phyloP scores from a whole-genome alignment of 1,140 invertebrate species.

The Procambarus clarkii region DNA sequence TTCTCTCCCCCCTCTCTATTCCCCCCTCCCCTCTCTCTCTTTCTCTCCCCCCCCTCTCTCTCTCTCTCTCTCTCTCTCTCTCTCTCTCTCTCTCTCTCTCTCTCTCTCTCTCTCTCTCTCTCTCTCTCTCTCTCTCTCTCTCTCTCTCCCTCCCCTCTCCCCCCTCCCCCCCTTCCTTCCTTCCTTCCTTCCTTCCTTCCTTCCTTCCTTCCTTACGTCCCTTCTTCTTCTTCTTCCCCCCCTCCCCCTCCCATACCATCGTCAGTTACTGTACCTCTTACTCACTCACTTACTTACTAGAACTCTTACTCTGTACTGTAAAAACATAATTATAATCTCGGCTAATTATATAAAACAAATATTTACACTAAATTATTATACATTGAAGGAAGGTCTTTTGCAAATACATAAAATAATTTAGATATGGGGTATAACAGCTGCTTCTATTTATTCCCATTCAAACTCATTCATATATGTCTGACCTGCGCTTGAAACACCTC shows the following conservation, averaged over 20 bases:
- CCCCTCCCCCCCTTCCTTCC: not conserved
- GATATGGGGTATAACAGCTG: too few relatives aligned
- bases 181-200: not conserved
- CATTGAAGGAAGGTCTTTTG: too few relatives aligned
- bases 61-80: conserved; percentile 1
- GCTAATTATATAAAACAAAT: too few relatives aligned
- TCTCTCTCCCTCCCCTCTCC: not conserved
- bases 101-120: not conserved
- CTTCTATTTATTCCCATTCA: too few relatives aligned
- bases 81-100: not conserved
- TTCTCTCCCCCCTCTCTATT: not conserved
- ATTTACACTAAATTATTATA: too few relatives aligned
- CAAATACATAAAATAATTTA: too few relatives aligned
- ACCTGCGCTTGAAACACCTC: too few relatives aligned
- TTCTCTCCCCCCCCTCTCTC: not conserved
- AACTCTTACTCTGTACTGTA: not conserved
- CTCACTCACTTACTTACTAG: not conserved
- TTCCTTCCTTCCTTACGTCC: not conserved
- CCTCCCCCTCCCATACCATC: not conserved
- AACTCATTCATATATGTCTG: too few relatives aligned
- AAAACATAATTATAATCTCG: too few relatives aligned
- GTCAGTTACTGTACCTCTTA: not conserved
- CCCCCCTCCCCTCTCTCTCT: too few relatives aligned
- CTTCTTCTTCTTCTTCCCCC: not conserved
- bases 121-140: not conserved